Evolutionary conservation across 2,797 vertebrate genomes (phyloP).

Genomic region (Naso thynnoides): DNA sequence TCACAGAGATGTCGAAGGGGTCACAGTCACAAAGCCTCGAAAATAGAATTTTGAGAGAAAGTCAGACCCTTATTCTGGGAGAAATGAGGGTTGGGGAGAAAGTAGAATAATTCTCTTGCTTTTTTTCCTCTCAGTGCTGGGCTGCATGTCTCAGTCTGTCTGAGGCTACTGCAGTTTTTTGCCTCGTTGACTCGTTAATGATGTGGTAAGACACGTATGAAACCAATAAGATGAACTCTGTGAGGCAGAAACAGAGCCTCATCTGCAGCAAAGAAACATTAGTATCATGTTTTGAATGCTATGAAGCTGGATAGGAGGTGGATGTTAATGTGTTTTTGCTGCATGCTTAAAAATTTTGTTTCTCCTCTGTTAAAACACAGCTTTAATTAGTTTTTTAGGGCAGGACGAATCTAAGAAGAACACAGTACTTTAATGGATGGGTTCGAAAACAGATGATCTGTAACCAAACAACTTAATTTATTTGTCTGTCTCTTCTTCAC

Average conservation of each 20-base stretch:
- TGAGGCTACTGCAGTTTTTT: slow-evolving; percentile 55
- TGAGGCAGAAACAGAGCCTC: slow-evolving; percentile 65
- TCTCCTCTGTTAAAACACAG: slow-evolving; percentile 46
- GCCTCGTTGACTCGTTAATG: slow-evolving; percentile 76
- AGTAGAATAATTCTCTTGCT: slow-evolving; percentile 20
- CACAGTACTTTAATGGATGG: background rate
- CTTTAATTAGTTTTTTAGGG: slow-evolving; percentile 33
- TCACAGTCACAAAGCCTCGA: slow-evolving; percentile 33
- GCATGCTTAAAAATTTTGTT: slow-evolving; percentile 51
- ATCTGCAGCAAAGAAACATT: slow-evolving; percentile 51
- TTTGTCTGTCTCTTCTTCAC: background rate
- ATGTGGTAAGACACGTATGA: slow-evolving; percentile 72
- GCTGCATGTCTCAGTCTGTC: slow-evolving; percentile 50
- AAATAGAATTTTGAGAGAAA: slow-evolving; percentile 49
- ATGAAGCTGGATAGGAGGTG: slow-evolving; percentile 33
- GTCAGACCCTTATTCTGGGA: slow-evolving; percentile 18
- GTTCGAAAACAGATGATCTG: background rate
- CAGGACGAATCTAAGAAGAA: slow-evolving; percentile 14
- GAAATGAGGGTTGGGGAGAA: slow-evolving; percentile 17
- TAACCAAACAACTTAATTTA: background rate
- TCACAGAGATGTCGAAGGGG: slow-evolving; percentile 14
- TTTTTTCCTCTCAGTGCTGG: slow-evolving; percentile 19
- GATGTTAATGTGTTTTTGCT: slow-evolving; percentile 41
- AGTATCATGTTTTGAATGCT: slow-evolving; percentile 53
- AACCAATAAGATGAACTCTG: slow-evolving; percentile 61